These are phyloP conservation scores for Neotragus moschatus DNA, from an alignment of 2,113 vertebrate species.

Conservation along the genomic window DNA sequence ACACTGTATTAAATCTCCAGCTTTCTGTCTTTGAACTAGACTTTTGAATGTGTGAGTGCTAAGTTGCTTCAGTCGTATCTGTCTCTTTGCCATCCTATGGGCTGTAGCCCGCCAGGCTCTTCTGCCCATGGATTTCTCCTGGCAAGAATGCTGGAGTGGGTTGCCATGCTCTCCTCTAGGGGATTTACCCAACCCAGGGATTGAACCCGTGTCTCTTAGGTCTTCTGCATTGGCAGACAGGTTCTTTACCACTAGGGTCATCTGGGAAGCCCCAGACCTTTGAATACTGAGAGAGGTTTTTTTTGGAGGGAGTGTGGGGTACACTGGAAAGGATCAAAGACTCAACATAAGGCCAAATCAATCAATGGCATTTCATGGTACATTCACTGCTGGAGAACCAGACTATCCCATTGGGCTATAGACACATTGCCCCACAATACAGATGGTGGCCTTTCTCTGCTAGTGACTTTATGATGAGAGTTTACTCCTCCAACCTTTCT, in stretches of 20 bases:
- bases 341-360: not conserved
- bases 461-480: not conserved
- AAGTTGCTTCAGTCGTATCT: not conserved
- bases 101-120: not conserved
- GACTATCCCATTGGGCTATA: fast-evolving
- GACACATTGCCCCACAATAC: not conserved
- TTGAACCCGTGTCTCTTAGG: not conserved
- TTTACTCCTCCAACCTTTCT: not conserved
- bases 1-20: not conserved
- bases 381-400: not conserved
- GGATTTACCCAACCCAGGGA: not conserved
- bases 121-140: not conserved
- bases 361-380: not conserved
- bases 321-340: not conserved
- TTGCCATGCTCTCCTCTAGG: not conserved
- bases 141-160: not conserved
- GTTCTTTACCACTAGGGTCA: not conserved
- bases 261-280: not conserved
- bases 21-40: not conserved
- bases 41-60: not conserved
- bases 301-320: not conserved
- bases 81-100: not conserved
- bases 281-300: not conserved
- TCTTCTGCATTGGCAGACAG: not conserved
- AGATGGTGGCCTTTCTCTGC: not conserved